These are phyloP conservation scores for Parotocinclus haroldoi DNA, from an alignment of 2,797 vertebrate genomes.

Conservation along the genomic window DNA sequence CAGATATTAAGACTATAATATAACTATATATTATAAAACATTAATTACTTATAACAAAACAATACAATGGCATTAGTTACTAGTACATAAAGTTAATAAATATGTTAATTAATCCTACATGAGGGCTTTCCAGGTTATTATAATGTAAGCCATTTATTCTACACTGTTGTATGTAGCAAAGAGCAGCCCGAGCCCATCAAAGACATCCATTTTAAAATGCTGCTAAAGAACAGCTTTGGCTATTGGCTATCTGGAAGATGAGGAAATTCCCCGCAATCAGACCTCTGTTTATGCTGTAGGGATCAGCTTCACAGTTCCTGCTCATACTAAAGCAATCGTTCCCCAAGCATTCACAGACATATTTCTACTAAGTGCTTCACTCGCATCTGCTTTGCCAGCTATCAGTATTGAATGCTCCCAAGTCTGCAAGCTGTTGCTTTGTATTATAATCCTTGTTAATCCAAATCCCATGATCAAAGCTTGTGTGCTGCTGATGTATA, in stretches of 20 bases:
- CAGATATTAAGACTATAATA: too few relatives aligned
- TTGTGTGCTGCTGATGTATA: slow-evolving; percentile 52
- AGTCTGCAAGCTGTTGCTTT: slow-evolving; percentile 23
- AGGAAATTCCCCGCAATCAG: slow-evolving; percentile 25
- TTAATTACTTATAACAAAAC: too few relatives aligned
- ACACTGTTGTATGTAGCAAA: too few relatives aligned
- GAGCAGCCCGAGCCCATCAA: slow-evolving; percentile 45
- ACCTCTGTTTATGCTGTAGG: neutral
- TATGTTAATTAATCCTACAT: too few relatives aligned
- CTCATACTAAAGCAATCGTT: slow-evolving; percentile 7
- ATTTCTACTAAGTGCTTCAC: slow-evolving; percentile 46
- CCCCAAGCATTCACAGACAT: slow-evolving; percentile 33
- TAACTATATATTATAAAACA: too few relatives aligned
- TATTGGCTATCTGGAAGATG: slow-evolving; percentile 33
- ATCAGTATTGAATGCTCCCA: too few relatives aligned
- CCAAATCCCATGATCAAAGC: slow-evolving; percentile 61
- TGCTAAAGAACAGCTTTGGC: slow-evolving; percentile 14
- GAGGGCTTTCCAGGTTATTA: too few relatives aligned
- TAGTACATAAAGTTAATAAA: too few relatives aligned
- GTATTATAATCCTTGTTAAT: slow-evolving; percentile 64
- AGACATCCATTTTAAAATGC: slow-evolving; percentile 25
- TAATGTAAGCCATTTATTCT: too few relatives aligned
- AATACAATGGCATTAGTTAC: too few relatives aligned
- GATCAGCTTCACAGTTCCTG: neutral
- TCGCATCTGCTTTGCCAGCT: slow-evolving; percentile 64